Evolutionary conservation across 1,140 invertebrate genomes (phyloP), one percentile per base, ranked within the genome.

Genomic region (Drosophila paulistorum): DNA sequence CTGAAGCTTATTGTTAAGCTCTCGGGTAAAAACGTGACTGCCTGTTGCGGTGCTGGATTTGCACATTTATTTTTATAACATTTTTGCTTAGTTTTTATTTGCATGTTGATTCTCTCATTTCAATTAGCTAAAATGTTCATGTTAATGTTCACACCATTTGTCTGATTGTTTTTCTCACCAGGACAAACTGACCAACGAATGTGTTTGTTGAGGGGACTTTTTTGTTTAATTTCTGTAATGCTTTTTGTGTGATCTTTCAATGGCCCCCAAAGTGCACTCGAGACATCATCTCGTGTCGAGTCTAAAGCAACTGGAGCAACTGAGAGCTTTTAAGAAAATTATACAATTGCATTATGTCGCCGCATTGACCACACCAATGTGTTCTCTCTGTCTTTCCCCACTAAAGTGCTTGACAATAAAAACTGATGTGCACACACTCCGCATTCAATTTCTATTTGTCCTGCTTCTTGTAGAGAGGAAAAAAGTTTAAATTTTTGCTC

Each of bases 291-390:
- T 57, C 20, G 6, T 45, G 42, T 45, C 1, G 11, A 48, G 14
- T 14, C 33, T 10, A 39, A 39, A 45, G 45, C 17, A 51, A 51
- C 45, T 51, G 45, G 14, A 45, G 30, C 48, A 67, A 79, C 74
- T 71, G 69, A 64, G 54, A 74, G 84, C 84, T 87, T 87, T 87
- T 87, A 87, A 84, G 84, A 84, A 87, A 81, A 87, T 87, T 87
- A 89, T 87, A 78, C 84, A 89, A 87, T 87, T 87, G 84, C 80
- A 87, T 87, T 87, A 87, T 83, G 84, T 83, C 83, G 83, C 83
- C 84, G 60, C 70, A 83, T 68, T 87, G 83, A 73, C 83, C 79
- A 86, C 82, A 72, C 30, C 10, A 62, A 42, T 42, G 5, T 61
- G 17, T 33, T 23, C 20, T 23, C 20, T 23, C 39, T 48, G 26